Percentiles rank a stretch among this genome's conserved stretches.
phyloP scores from a whole-genome alignment of 2,888 invertebrate genomes.

The Aphidoletes aphidimyza region DNA sequence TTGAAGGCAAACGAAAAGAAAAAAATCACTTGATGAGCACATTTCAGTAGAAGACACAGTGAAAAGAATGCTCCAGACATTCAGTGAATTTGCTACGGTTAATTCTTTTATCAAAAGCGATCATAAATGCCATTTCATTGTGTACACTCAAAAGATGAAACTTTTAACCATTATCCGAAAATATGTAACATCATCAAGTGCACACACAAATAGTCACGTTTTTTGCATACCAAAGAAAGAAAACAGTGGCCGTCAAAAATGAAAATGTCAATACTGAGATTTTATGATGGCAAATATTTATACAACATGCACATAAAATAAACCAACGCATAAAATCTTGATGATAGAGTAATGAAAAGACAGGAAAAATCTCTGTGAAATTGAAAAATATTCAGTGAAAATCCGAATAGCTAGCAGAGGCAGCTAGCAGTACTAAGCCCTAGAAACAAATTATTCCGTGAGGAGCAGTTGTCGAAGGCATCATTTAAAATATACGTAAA shows the following conservation, averaged over 20 bases:
- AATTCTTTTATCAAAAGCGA: not conserved
- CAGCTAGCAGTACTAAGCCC: not conserved
- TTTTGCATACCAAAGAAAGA: too few species aligned
- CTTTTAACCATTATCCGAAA: not conserved
- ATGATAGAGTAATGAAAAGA: not conserved
- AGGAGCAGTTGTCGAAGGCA: not conserved
- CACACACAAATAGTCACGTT: too few species aligned
- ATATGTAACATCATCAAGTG: too few species aligned
- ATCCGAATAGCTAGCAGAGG: not conserved
- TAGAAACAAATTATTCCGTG: not conserved
- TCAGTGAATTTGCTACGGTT: slow-evolving; percentile 20
- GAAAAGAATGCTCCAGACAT: slow-evolving; percentile 27
- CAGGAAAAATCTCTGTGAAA: not conserved
- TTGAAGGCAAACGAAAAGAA: too few species aligned
- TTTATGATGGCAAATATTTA: not conserved
- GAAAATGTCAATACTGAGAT: not conserved
- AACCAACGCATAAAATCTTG: not conserved
- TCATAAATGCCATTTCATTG: not conserved
- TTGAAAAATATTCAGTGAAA: not conserved
- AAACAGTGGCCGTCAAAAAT: not conserved
- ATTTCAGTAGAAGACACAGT: not conserved
- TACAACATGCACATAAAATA: too few species aligned
- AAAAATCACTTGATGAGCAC: not conserved
- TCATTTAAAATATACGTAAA: not conserved
- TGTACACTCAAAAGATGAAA: not conserved